A percentile compares a stretch with the other conserved stretches of the same genome.
These are phyloP conservation scores for Mesocricetus auratus DNA, from an alignment of 2,113 vertebrate species.

Conservation along the genomic window DNA sequence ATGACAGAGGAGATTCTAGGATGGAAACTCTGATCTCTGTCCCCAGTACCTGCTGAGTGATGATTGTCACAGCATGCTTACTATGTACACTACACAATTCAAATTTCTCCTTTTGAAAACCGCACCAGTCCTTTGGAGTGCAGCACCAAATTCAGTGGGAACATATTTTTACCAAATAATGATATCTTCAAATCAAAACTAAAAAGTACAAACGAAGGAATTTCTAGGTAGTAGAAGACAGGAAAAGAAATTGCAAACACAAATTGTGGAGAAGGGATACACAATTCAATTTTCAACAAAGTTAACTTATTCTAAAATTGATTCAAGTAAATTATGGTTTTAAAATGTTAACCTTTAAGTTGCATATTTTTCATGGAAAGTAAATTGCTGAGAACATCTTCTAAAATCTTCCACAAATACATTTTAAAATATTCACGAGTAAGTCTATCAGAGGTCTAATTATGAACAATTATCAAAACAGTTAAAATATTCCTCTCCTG, in stretches of 20 bases:
- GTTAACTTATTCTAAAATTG: not conserved
- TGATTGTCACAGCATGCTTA: not conserved
- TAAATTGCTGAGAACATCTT: constrained; percentile 51
- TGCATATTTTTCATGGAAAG: constrained; percentile 53
- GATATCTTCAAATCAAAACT: not conserved
- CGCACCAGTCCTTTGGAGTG: not conserved
- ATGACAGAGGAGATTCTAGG: fast-evolving
- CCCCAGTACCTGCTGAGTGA: not conserved
- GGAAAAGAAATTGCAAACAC: not conserved
- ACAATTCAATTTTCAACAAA: not conserved
- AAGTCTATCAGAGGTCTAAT: constrained; percentile 76
- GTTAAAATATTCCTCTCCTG: constrained; percentile 65
- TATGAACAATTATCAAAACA: constrained; percentile 73
- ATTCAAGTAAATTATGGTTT: constrained; percentile 14
- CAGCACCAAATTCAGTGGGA: not conserved
- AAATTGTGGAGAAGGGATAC: not conserved
- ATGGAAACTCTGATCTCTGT: not conserved
- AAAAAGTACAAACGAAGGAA: not conserved
- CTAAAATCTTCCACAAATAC: constrained; percentile 61
- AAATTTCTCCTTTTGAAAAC: not conserved
- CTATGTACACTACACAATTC: fast-evolving
- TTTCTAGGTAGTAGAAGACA: not conserved
- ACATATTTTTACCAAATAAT: not conserved
- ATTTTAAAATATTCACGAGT: constrained; percentile 69
- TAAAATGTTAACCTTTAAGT: constrained; percentile 45